Conservation (phyloP, 2,888 invertebrate genomes). For the Apotomis betuletana region DNA sequence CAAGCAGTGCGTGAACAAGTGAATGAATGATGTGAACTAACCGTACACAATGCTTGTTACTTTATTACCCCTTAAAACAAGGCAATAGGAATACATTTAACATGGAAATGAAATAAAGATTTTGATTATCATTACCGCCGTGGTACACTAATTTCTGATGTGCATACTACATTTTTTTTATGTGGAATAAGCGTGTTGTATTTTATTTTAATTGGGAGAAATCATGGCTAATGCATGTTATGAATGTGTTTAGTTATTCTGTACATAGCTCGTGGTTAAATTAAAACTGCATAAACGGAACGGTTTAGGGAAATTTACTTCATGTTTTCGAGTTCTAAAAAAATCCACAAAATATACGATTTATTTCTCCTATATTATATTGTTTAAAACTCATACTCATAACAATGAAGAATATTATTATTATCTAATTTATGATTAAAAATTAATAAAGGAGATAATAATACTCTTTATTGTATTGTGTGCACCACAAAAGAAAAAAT, state of each 20-base stretch:
- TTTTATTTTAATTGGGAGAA: not conserved
- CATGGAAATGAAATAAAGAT: conserved; percentile 49
- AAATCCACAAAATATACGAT: no score
- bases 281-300: not conserved
- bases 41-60: conserved; percentile 43
- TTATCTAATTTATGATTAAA: no score
- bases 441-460: no score
- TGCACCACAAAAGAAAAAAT: no score
- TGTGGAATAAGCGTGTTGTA: not conserved
- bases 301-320: not conserved
- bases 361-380: no score
- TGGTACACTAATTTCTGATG: conserved; percentile 12
- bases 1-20: conserved; percentile 75
- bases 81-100: conserved; percentile 48
- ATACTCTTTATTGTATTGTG: no score
- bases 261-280: not conserved
- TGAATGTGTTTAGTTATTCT: not conserved
- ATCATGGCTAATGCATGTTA: not conserved
- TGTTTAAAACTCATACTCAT: no score
- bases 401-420: no score
- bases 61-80: conserved; percentile 43
- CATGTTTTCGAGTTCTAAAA: no score
- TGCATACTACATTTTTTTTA: conserved; percentile 2
- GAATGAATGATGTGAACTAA: conserved; percentile 55
- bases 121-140: conserved; percentile 24